phyloP scores from a whole-genome alignment of 64 coral and sea anemone species.

The Dendronephthya gigantea region DNA sequence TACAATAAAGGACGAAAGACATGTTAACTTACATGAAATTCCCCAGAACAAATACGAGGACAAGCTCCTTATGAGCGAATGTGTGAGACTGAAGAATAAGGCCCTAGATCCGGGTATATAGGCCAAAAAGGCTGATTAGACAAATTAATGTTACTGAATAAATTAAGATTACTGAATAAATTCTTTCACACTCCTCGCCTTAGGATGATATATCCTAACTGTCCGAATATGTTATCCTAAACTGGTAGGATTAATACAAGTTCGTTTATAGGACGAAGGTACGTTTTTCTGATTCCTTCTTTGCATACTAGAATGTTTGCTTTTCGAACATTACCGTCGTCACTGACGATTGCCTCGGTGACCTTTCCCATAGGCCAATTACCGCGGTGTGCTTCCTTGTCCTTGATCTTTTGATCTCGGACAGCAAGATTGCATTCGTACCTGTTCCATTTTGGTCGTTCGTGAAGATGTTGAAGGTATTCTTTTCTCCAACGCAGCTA shows the following conservation, averaged over 20 bases:
- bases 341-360: background rate
- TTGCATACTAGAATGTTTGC: background rate
- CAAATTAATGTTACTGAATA: too few relatives aligned
- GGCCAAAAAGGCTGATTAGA: too few relatives aligned
- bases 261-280: background rate
- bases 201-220: too few relatives aligned
- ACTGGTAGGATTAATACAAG: background rate
- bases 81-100: too few relatives aligned
- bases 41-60: too few relatives aligned
- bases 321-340: background rate
- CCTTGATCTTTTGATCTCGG: background rate
- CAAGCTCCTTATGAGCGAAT: too few relatives aligned
- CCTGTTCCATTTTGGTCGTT: background rate
- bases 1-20: too few relatives aligned
- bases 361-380: background rate
- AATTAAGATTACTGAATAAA: too few relatives aligned
- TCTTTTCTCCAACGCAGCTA: background rate
- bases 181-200: too few relatives aligned
- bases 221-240: background rate
- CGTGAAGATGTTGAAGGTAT: background rate
- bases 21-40: too few relatives aligned
- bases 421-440: background rate
- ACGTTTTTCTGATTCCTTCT: background rate
- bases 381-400: background rate
- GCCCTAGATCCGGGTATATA: too few relatives aligned